Evolutionary conservation across 1,140 invertebrate genomes (phyloP).

Genomic region (Heliconius hewitsoni): DNA sequence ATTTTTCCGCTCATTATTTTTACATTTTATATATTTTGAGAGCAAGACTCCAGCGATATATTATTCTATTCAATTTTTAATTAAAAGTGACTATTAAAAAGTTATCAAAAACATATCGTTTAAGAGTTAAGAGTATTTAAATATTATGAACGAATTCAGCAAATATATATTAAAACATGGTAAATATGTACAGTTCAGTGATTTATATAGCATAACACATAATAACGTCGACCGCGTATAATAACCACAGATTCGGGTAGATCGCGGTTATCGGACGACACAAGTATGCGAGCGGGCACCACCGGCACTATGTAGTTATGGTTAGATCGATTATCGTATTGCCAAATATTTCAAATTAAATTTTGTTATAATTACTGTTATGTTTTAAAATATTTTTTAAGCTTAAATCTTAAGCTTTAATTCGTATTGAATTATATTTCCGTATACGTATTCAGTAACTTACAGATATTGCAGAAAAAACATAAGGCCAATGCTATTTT

Average conservation of each 20-base stretch:
- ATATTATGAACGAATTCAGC: not conserved
- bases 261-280: conserved; percentile 3
- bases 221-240: conserved; percentile 8
- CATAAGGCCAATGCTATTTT: too few relatives aligned
- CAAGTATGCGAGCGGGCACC: conserved; percentile 4
- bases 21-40: too few relatives aligned
- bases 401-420: too few relatives aligned
- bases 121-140: too few relatives aligned
- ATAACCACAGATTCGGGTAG: conserved; percentile 8
- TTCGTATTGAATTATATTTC: too few relatives aligned
- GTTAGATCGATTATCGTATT: conserved; percentile 7
- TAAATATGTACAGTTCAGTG: not conserved
- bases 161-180: not conserved
- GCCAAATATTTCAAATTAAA: not conserved
- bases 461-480: too few relatives aligned
- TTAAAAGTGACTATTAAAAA: too few relatives aligned
- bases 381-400: not conserved
- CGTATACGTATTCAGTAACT: too few relatives aligned
- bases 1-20: too few relatives aligned
- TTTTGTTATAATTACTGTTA: not conserved
- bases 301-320: not conserved
- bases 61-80: too few relatives aligned
- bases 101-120: too few relatives aligned
- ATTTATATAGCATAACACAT: not conserved
- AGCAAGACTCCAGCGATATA: too few relatives aligned